Evolutionary conservation across 2,888 invertebrate species (phyloP).

Genomic region (Dicyrtomina minuta): DNA sequence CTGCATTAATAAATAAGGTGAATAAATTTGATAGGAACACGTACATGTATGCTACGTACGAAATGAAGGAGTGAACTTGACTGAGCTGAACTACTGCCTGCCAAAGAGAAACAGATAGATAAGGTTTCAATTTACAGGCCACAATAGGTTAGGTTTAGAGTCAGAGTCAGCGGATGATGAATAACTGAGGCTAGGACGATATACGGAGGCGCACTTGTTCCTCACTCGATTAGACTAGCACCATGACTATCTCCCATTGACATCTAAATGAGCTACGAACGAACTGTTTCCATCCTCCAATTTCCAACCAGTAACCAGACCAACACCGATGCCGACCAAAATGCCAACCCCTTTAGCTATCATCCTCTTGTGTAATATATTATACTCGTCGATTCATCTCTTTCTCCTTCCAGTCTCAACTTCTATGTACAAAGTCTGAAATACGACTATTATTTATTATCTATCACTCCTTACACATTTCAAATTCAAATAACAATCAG

Average conservation of each 20-base stretch:
- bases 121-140: slow-evolving; percentile 47
- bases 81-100: too few species aligned
- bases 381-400: not conserved
- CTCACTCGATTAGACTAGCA: slow-evolving; percentile 35
- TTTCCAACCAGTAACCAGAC: not conserved
- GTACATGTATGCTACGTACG: too few species aligned
- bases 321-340: too few species aligned
- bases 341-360: slow-evolving; percentile 19
- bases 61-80: too few species aligned
- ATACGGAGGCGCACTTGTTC: slow-evolving; percentile 34
- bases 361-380: not conserved
- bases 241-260: slow-evolving; percentile 36
- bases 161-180: slow-evolving; percentile 39
- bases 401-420: not conserved
- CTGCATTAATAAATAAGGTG: too few species aligned
- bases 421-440: not conserved
- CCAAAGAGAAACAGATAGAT: slow-evolving; percentile 26
- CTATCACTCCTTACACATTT: slow-evolving; percentile 15
- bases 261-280: slow-evolving; percentile 43
- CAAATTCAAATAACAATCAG: slow-evolving; percentile 9
- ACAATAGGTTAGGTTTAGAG: slow-evolving; percentile 43
- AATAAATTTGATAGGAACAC: too few species aligned
- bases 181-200: slow-evolving; percentile 30
- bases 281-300: too few species aligned
- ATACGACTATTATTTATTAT: slow-evolving; percentile 12